Evolutionary conservation across 2,113 vertebrate genomes (phyloP), one percentile per base, ranked within the genome.

Genomic region (Notothenia rossii): DNA sequence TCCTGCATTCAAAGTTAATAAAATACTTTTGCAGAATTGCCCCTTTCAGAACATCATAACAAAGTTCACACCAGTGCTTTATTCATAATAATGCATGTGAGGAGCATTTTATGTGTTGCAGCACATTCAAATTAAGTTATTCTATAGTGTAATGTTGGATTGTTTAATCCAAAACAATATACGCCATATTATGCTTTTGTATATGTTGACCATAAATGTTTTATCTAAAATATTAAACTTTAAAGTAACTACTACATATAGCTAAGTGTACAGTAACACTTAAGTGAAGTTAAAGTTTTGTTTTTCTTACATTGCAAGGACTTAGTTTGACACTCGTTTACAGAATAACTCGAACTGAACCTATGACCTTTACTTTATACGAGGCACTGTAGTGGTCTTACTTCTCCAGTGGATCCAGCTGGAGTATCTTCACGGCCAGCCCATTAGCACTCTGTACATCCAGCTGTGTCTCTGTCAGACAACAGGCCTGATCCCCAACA

Each of bases 351-450:
- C 12, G 0, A 51, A 60, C 29, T 87, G 88, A 91, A 89, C 87
- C 82, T 72, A 45, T 81, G 81, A 86, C 87, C 92, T 84, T 74
- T 60, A 81, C 76, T 90, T 89, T 90, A 88, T 88, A 77, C 77
- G 81, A 87, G 81, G 70, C 71, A 67, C 63, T 85, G 81, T 29
- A 82, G 81, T 82, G 83, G 63, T 72, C 77, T 82, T 67, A 75
- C 73, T 72, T 90, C 75, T 83, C 60, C 55, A 40, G 75, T 51
- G 61, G 68, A 91, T 77, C 83, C 92, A 93, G 90, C 89, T 92
- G 88, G 88, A 84, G 82, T 82, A 51, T 90, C 72, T 91, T 91
- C 63, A 65, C 74, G 84, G 73, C 74, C 88, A 88, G 77, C 59
- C 71, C 84, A 87, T 92, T 91, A 87, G 78, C 60, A 48, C 77